These are phyloP conservation scores for Oligia latruncula DNA, from an alignment of 2,888 invertebrate species.

Conservation along the genomic window DNA sequence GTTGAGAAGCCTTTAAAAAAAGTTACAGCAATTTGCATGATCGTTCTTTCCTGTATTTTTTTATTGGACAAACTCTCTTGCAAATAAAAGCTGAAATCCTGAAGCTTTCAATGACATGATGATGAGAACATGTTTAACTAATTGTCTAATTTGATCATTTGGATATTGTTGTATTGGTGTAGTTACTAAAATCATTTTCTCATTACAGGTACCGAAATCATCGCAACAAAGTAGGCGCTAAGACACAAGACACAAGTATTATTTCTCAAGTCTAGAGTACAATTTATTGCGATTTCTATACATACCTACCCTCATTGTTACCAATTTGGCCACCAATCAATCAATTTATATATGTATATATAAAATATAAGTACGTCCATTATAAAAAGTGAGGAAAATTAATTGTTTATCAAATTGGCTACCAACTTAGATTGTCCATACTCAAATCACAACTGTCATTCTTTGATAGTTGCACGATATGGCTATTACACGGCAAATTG, in stretches of 20 bases:
- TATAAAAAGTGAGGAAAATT: neutral
- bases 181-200: conserved; percentile 10
- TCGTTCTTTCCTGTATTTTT: neutral
- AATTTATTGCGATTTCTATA: conserved; percentile 49
- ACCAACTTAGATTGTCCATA: too few relatives aligned
- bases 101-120: neutral
- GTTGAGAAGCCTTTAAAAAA: neutral
- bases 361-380: conserved; percentile 47
- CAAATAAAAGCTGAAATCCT: neutral
- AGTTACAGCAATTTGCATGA: neutral
- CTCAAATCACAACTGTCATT: neutral
- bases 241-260: conserved; percentile 68
- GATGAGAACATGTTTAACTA: neutral
- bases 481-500: neutral
- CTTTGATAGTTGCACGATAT: neutral
- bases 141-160: neutral
- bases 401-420: neutral
- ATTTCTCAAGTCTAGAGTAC: conserved; percentile 66
- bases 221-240: conserved; percentile 62
- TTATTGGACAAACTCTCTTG: neutral
- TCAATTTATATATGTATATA: conserved; percentile 18
- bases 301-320: conserved; percentile 31
- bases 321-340: conserved; percentile 36
- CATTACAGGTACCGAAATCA: conserved; percentile 66
- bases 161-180: neutral